Conservation (phyloP, 2,797 vertebrate species). For the Carapus acus region DNA sequence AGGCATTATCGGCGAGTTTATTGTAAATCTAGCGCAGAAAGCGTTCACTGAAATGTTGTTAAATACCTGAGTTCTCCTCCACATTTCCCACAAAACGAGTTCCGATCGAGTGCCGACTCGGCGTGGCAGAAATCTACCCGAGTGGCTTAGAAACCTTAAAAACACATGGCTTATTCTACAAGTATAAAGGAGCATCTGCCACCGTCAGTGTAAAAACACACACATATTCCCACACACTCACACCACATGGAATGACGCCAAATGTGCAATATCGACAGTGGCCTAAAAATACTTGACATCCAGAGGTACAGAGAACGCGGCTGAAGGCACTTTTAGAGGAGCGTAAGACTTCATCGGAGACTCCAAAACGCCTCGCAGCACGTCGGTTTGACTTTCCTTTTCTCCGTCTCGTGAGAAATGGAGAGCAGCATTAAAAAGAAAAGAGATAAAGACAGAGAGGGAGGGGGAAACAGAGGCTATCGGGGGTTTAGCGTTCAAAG, state of each 20-base stretch:
- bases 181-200: constrained; percentile 18
- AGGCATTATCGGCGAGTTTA: no score
- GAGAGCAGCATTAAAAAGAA: constrained; percentile 14
- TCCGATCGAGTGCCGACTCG: constrained; percentile 22
- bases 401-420: neutral
- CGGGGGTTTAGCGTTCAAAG: neutral
- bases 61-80: constrained; percentile 70
- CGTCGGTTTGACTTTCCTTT: constrained; percentile 23
- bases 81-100: constrained; percentile 7
- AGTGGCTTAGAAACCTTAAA: constrained; percentile 19
- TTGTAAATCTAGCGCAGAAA: constrained; percentile 45
- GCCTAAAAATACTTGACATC: constrained; percentile 26
- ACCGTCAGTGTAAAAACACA: constrained; percentile 42
- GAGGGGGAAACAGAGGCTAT: no score
- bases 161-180: constrained; percentile 64
- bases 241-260: constrained; percentile 55
- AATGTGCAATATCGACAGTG: constrained; percentile 50
- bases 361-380: constrained; percentile 15
- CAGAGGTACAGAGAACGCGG: constrained; percentile 29
- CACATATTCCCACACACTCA: no score
- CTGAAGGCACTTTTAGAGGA: constrained; percentile 65
- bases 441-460: no score
- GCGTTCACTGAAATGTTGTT: constrained; percentile 37
- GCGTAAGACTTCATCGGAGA: constrained; percentile 20
- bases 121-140: neutral